These are phyloP conservation scores for Felis catus DNA, from an alignment of 2,113 vertebrate species.

Conservation along the genomic window F.catus_Fca126_mat1.0 CM031415.1:112373501-112374000, in stretches of 20 bases:
- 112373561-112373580: not conserved
- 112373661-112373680: not conserved
- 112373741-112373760: not conserved
- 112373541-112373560: not conserved
- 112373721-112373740: not conserved
- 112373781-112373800: not conserved
- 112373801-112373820: not conserved
- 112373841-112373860: not conserved
- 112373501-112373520: not conserved
- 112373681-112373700: not conserved
- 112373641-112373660: not conserved
- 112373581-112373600: not conserved
- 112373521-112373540: not conserved
- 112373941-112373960: slow-evolving; percentile 11
- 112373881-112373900: slow-evolving; percentile 25
- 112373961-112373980: not conserved
- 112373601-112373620: not conserved
- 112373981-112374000: not conserved
- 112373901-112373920: not conserved
- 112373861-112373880: not conserved
- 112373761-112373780: not conserved
- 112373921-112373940: slow-evolving; percentile 26
- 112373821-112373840: not conserved
- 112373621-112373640: not conserved
- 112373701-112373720: not conserved